Evolutionary conservation across 53 echinoderm and acorn worm genomes (phyloP).

Genomic region (Astropecten irregularis): DNA sequence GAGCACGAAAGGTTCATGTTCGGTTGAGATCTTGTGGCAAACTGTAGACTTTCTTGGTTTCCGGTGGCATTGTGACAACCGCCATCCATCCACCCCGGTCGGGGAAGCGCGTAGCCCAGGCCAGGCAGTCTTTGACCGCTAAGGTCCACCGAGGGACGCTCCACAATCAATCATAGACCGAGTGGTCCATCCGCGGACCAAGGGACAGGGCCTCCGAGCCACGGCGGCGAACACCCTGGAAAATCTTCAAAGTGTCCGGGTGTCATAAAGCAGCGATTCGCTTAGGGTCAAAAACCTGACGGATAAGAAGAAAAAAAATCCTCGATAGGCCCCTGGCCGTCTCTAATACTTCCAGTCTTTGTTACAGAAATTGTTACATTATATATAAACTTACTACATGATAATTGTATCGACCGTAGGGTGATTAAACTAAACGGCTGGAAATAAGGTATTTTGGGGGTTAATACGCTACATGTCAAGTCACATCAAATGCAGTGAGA

Average conservation of each 20-base stretch:
- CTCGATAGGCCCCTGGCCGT: slow-evolving; percentile 11
- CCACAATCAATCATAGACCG: slow-evolving; percentile 34
- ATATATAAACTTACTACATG: not conserved
- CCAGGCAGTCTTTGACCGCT: slow-evolving; percentile 5
- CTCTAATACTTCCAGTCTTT: slow-evolving; percentile 44
- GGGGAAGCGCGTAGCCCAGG: not conserved
- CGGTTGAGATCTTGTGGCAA: not conserved
- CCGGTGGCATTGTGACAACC: slow-evolving; percentile 22
- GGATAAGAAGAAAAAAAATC: not conserved
- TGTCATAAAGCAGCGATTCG: not conserved
- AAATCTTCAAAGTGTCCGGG: slow-evolving; percentile 10
- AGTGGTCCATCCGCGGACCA: not conserved
- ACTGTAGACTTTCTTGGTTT: slow-evolving; percentile 14
- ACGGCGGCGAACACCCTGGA: no score
- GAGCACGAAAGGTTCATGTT: not conserved
- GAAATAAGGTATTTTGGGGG: not conserved
- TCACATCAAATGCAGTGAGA: not conserved
- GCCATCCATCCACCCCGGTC: slow-evolving; percentile 13
- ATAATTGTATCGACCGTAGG: slow-evolving; percentile 27
- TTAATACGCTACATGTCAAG: not conserved
- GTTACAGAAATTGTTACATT: slow-evolving; percentile 49
- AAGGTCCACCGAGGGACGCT: not conserved
- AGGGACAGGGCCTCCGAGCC: not conserved
- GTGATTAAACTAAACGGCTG: not conserved
- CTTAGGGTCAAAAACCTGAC: slow-evolving; percentile 57